phyloP scores from a whole-genome alignment of 1,140 invertebrate genomes.

The Drosophila ananassae region DNA sequence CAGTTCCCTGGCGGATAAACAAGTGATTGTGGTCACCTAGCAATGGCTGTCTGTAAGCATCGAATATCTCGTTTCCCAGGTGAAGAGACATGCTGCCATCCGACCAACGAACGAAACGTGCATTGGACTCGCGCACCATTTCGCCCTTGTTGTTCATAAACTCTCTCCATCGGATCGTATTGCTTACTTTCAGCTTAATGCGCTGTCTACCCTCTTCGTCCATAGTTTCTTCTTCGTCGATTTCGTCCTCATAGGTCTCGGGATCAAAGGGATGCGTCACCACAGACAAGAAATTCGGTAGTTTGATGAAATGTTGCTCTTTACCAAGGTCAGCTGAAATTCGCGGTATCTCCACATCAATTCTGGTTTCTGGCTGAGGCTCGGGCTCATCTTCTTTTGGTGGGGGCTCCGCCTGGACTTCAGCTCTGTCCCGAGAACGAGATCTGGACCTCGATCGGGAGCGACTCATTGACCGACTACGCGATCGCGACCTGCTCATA shows the following conservation, averaged over 20 bases:
- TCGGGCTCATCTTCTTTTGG: conserved; percentile 89
- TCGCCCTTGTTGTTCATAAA: conserved; percentile 93
- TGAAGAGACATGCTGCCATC: conserved; percentile 99
- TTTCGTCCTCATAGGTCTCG: conserved; percentile 98
- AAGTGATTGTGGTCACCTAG: conserved; percentile 97
- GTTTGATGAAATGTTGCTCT: conserved; percentile 97
- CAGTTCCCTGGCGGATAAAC: conserved; percentile 98
- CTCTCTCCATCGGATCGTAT: conserved; percentile 98
- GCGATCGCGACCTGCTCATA: conserved; percentile 53
- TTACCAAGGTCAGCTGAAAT: conserved; percentile 96
- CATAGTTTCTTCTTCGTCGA: conserved; percentile 98
- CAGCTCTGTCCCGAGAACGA: conserved; percentile 49
- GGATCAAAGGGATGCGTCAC: conserved; percentile 97
- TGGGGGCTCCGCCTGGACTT: conserved; percentile 38
- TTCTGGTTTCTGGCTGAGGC: conserved; percentile 94
- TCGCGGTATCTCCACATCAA: conserved; percentile 98
- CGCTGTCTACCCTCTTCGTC: conserved; percentile 98
- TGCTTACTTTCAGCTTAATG: conserved; percentile 97
- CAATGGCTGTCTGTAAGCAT: conserved; percentile 96
- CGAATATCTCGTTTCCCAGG: conserved; percentile 98
- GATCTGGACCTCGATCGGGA: conserved; percentile 63
- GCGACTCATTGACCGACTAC: conserved; percentile 60
- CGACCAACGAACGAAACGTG: conserved; percentile 97
- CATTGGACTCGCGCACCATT: conserved; percentile 95
- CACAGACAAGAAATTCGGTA: conserved; percentile 96